phyloP scores from a whole-genome alignment of 64 coral and sea anemone genomes.

The Montipora foliosa region DNA sequence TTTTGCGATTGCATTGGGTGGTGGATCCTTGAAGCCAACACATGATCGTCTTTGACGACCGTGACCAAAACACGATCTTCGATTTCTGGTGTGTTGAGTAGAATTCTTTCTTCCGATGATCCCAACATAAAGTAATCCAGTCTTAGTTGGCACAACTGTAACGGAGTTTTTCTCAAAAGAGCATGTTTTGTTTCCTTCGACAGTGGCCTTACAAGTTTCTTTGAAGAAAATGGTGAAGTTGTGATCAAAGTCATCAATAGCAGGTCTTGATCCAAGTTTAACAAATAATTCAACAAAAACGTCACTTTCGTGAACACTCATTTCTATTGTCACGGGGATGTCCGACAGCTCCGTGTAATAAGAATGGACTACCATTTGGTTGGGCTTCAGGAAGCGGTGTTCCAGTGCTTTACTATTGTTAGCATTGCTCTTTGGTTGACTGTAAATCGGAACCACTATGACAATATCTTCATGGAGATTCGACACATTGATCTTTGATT shows the following conservation, averaged over 20 bases:
- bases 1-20: not conserved
- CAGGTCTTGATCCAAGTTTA: constrained; percentile 61
- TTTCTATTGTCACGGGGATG: not conserved
- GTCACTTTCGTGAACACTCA: not conserved
- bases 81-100: not conserved
- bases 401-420: not conserved
- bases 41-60: constrained; percentile 23
- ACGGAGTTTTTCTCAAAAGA: constrained; percentile 51
- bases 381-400: constrained; percentile 10
- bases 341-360: constrained; percentile 4
- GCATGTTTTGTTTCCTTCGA: constrained; percentile 6
- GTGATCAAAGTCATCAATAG: constrained; percentile 49
- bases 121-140: constrained; percentile 70
- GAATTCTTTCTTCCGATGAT: constrained; percentile 22
- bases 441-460: constrained; percentile 46
- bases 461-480: constrained; percentile 38
- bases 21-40: constrained; percentile 21
- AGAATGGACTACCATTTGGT: not conserved
- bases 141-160: constrained; percentile 47
- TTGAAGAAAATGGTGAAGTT: constrained; percentile 60
- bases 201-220: constrained; percentile 25
- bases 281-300: constrained; percentile 48
- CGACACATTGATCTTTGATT: constrained; percentile 14
- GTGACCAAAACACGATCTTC: constrained; percentile 21
- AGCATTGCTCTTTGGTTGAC: not conserved